A percentile compares a stretch with the other conserved stretches of the same genome.
Conservation (phyloP, 2,888 invertebrate species). For the Nomada fucata region DNA sequence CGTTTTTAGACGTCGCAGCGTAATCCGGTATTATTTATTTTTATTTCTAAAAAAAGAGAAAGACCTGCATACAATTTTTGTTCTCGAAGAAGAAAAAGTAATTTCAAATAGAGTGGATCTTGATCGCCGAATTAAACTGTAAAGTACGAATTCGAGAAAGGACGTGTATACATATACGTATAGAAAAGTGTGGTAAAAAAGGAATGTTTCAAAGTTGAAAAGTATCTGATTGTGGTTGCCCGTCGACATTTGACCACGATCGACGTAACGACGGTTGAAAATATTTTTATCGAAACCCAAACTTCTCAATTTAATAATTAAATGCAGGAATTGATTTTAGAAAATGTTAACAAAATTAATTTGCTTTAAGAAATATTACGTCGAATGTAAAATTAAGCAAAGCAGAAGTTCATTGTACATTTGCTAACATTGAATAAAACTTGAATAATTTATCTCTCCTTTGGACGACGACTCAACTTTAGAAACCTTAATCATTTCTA, state of each 20-base stretch:
- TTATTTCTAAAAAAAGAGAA: not conserved
- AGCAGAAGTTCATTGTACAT: too few species aligned
- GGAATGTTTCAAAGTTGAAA: not conserved
- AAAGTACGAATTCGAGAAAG: not conserved
- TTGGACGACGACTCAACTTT: too few species aligned
- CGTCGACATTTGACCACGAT: not conserved
- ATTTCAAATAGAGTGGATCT: constrained; percentile 4
- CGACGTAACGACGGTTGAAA: constrained; percentile 12
- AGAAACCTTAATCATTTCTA: too few species aligned
- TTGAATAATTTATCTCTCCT: too few species aligned
- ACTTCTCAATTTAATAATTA: not conserved
- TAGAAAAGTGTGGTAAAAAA: not conserved
- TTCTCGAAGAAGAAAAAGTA: not conserved
- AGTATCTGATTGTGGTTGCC: not conserved
- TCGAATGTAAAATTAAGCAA: too few species aligned
- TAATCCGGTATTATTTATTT: not conserved
- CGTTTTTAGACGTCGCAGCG: constrained; percentile 7
- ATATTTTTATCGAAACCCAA: not conserved
- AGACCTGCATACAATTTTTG: not conserved
- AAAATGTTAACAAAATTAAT: too few species aligned
- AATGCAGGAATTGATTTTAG: not conserved
- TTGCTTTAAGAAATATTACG: too few species aligned
- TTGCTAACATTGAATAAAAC: too few species aligned
- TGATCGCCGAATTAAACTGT: constrained; percentile 18
- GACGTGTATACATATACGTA: not conserved